Evolutionary conservation across 2,113 vertebrate genomes (phyloP).

Genomic region (Aleadryas rufinucha): DNA sequence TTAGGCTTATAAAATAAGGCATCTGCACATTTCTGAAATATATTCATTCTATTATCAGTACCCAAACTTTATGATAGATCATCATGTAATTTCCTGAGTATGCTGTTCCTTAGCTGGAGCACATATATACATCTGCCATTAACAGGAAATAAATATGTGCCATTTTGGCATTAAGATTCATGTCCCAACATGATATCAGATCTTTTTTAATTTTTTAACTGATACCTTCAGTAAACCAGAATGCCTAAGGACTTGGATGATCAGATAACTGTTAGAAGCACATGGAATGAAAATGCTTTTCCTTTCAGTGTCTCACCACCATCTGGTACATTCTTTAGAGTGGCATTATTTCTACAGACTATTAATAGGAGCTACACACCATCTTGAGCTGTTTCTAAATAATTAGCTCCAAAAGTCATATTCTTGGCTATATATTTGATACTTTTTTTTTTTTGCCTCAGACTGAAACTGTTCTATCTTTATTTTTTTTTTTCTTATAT

Average conservation of each 20-base stretch:
- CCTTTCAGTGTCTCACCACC: constrained; percentile 28
- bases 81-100: constrained; percentile 30
- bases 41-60: constrained; percentile 9
- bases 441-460: not conserved
- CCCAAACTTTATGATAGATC: constrained; percentile 35
- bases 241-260: not conserved
- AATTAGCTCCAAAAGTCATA: constrained; percentile 26
- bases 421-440: not conserved
- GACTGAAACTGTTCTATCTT: not conserved
- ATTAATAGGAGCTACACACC: constrained; percentile 7
- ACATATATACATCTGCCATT: constrained; percentile 18
- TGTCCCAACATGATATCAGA: not conserved
- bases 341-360: constrained; percentile 26
- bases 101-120: not conserved
- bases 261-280: constrained; percentile 28
- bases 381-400: constrained; percentile 50
- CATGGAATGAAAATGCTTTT: constrained; percentile 31
- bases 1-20: constrained; percentile 27
- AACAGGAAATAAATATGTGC: constrained; percentile 57
- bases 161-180: constrained; percentile 40
- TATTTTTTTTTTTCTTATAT: not conserved
- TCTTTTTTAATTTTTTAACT: constrained; percentile 26
- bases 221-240: constrained; percentile 20
- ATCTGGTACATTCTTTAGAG: constrained; percentile 25
- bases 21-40: constrained; percentile 15